These are phyloP conservation scores for Phenacoccus solenopsis DNA, from an alignment of 1,140 invertebrate genomes.

Conservation along the genomic window DNA sequence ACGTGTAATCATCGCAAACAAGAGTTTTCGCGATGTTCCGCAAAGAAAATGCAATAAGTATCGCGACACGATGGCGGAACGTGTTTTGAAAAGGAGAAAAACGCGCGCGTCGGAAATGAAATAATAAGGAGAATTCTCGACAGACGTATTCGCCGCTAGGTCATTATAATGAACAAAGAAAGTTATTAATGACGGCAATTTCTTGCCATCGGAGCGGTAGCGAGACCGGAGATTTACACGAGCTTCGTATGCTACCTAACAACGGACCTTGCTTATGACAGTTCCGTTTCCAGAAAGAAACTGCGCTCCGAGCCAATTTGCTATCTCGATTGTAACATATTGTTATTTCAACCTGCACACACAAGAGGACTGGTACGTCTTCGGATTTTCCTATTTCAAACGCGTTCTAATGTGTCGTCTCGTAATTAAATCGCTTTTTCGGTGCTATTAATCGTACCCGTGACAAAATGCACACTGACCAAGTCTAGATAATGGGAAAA, in stretches of 20 bases:
- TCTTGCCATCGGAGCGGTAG: not conserved
- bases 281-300: not conserved
- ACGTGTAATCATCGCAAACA: not conserved
- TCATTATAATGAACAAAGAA: slow-evolving; percentile 3
- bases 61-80: too few relatives aligned
- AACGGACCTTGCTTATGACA: not conserved
- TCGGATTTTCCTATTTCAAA: not conserved
- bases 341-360: not conserved
- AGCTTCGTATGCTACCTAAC: not conserved
- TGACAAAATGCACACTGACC: too few relatives aligned
- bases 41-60: not conserved
- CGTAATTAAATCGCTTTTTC: not conserved
- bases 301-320: not conserved
- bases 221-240: not conserved
- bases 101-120: not conserved
- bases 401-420: not conserved
- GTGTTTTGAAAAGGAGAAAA: not conserved
- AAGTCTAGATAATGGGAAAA: too few relatives aligned
- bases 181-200: slow-evolving; percentile 2
- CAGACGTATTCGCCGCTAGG: not conserved
- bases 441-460: too few relatives aligned
- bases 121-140: not conserved
- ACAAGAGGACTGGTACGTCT: too few relatives aligned
- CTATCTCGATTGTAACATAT: slow-evolving; percentile 2
- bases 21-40: too few relatives aligned